Conservation (phyloP, 2,888 invertebrate genomes). For the Stegana nigrithorax region DNA sequence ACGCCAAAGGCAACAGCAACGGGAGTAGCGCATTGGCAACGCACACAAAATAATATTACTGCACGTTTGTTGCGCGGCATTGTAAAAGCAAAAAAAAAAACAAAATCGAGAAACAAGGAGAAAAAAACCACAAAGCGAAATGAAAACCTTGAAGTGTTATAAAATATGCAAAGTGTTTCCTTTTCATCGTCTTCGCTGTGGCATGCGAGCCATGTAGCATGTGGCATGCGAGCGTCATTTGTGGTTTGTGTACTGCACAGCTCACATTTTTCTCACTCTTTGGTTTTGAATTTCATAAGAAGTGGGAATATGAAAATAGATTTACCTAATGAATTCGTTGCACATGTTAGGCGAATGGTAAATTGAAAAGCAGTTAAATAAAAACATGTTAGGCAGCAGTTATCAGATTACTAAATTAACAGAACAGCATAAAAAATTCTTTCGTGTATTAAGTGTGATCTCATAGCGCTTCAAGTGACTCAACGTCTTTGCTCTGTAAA, state of each 20-base stretch:
- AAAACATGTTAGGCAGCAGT: too few relatives aligned
- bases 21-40: slow-evolving; percentile 26
- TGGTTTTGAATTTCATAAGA: too few relatives aligned
- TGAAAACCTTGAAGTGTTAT: slow-evolving; percentile 3
- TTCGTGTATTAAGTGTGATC: too few relatives aligned
- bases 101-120: neutral
- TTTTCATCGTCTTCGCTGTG: too few relatives aligned
- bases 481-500: neutral
- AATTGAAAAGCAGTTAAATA: too few relatives aligned
- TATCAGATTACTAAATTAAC: too few relatives aligned
- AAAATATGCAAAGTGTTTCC: neutral
- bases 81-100: neutral
- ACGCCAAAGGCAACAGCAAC: neutral
- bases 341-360: too few relatives aligned
- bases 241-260: neutral
- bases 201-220: neutral
- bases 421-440: too few relatives aligned
- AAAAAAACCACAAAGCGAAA: neutral
- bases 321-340: too few relatives aligned
- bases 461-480: too few relatives aligned
- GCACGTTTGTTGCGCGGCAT: slow-evolving; percentile 15
- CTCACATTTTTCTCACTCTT: neutral
- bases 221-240: too few relatives aligned
- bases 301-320: too few relatives aligned
- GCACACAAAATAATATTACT: slow-evolving; percentile 24